Evolutionary conservation across 1,140 invertebrate genomes (phyloP).

Genomic region (Scaptodrosophila lebanonensis): DNA sequence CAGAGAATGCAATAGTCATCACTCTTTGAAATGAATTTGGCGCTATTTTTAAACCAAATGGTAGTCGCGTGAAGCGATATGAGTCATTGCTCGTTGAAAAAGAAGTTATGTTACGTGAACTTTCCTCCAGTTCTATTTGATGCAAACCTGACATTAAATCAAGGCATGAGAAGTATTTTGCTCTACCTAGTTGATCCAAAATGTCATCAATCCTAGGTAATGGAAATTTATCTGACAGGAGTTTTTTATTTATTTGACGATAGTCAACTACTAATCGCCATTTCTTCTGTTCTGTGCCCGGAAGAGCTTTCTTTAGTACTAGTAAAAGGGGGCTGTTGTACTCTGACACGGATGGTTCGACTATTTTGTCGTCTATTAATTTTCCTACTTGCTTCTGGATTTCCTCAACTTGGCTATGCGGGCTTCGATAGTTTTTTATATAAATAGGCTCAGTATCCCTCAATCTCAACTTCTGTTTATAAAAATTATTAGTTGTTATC

Average conservation of each 20-base stretch:
- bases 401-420: too few species aligned
- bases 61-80: constrained; percentile 15
- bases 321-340: constrained; percentile 11
- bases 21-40: constrained; percentile 14
- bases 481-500: too few species aligned
- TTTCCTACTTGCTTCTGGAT: too few species aligned
- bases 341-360: too few species aligned
- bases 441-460: too few species aligned
- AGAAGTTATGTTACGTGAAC: constrained; percentile 4
- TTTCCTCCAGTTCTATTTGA: constrained; percentile 17
- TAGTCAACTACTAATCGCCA: constrained; percentile 25
- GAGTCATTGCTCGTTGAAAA: constrained; percentile 19
- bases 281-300: background rate
- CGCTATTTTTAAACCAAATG: constrained; percentile 9
- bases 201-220: constrained; percentile 10
- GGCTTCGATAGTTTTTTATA: too few species aligned
- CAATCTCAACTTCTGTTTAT: too few species aligned
- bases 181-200: constrained; percentile 8
- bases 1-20: constrained; percentile 12
- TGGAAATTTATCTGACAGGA: constrained; percentile 7
- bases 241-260: constrained; percentile 14
- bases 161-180: constrained; percentile 20
- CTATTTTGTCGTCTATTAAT: too few species aligned
- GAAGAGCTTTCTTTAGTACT: constrained; percentile 15
- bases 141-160: constrained; percentile 20